Base-by-base conservation (phyloP, 2,888 invertebrate species). In the Tethea ocularis region DNA sequence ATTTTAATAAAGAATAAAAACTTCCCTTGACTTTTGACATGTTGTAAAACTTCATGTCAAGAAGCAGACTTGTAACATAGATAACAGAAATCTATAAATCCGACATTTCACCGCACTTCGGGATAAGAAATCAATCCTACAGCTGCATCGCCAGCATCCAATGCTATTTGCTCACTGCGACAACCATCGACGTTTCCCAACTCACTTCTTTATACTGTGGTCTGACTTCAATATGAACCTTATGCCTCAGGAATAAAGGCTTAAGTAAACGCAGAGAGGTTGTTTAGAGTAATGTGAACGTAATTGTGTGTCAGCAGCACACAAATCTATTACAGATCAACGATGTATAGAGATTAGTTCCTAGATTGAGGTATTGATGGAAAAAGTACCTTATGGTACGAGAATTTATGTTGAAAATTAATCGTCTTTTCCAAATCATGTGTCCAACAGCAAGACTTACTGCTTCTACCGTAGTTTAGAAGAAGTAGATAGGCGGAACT, bases 291-390 rank as follows among this genome's bases (percentile, higher is more conserved):
- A 72, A 73, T 71, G 66, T 59, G 65, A 61, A 52, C 66, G 74
- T 80, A 78, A 82, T 82, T 78, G 80, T 66, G 65, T 82, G 82
- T 82, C 82, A 81, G 58, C 62, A 26, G 51, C 82, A 80, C 78
- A 70, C 78, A 68, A 69, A 74, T 74, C 69, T 64, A 68, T 69
- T 71, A 61, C 71, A 57, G 69, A 72, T 60, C 33, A 20, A 13
- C 54, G 33, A 36, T 54, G 36, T 26, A 36, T n/a, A 54, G 33
- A 36, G 20, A 33, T 33, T 36, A 54, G 66, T 57, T 62, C 61
- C 69, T 69, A 66, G 67, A 68, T 66, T 61, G 61, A 68, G 57
- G 64, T 68, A 75, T 73, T 71, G 29, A 53, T 15, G 53, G 17
- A 26, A 13, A 33, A 1, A 20, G 1, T 33, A 33, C 33, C 7